Evolutionary conservation across 2,797 vertebrate species (phyloP), one percentile per base, ranked within the genome.

Genomic region (Typhlichthys subterraneus): DNA sequence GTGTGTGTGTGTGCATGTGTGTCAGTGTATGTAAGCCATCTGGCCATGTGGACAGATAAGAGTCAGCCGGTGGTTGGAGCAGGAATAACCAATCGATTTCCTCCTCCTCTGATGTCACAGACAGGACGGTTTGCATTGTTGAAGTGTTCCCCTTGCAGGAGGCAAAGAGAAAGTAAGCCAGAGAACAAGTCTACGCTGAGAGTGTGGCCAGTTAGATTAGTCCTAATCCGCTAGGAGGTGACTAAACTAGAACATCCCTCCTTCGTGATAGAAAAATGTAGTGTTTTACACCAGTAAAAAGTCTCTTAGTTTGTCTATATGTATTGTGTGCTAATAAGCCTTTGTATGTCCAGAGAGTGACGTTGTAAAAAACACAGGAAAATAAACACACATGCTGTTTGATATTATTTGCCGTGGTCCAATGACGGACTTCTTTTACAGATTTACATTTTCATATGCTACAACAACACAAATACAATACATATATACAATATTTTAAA

Each of bases 1-100:
- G 46, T 57, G 53, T 55, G 23, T 17, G 59, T 38, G 45, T 42
- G 31, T 45, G 56, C 4, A 10, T 19, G 56, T 54, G 57, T 67
- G 53, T 46, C 65, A 47, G 59, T 62, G 57, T 59, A 59, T 62
- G 71, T 75, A 58, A 58, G 76, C 74, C 86, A 83, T 82, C 76
- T 88, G 86, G 80, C 61, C 14, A 5, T 76, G 49, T 54, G 72
- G 59, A 75, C 74, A 85, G 83, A 85, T 57, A 76, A 81, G 79
- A 80, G 70, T 75, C 73, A 80, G 81, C 72, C 55, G 59, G 60
- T 5, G 65, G 45, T 72, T 51, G 79, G 70, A 82, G 76, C 70
- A 12, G 59, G 74, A 65, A 70, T 38, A 42, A 42, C 38, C 6
- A 42, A 42, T 42, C 38, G 4, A 42, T 42, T 42, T 42, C 38